Evolutionary conservation across 2,888 invertebrate species (phyloP).

Genomic region (Oegoconia quadripuncta): DNA sequence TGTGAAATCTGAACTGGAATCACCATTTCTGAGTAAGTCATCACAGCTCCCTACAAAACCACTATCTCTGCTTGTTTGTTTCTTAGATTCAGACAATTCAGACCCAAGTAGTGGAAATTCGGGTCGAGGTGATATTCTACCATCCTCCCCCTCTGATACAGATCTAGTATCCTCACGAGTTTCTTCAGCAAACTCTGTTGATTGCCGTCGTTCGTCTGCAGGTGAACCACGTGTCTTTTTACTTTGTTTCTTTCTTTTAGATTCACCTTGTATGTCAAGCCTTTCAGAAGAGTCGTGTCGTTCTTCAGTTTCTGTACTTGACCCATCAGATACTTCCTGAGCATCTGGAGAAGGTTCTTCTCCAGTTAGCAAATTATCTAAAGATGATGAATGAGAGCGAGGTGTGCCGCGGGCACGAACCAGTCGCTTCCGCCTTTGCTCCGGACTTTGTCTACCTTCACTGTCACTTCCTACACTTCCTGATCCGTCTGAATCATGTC

Average conservation of each 20-base stretch:
- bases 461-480: conserved; percentile 95
- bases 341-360: conserved; percentile 76
- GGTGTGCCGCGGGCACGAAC: conserved; percentile 91
- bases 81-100: conserved; percentile 82
- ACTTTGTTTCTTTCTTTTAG: conserved; percentile 89
- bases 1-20: conserved; percentile 73
- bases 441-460: conserved; percentile 92
- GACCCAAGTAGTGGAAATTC: conserved; percentile 80
- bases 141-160: conserved; percentile 83
- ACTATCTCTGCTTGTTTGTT: conserved; percentile 91
- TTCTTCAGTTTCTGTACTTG: conserved; percentile 87
- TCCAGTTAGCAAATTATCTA: conserved; percentile 87
- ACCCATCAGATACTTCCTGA: conserved; percentile 84
- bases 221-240: conserved; percentile 83
- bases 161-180: conserved; percentile 77
- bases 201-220: conserved; percentile 82
- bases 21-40: conserved; percentile 85
- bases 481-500: conserved; percentile 89
- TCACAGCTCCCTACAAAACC: conserved; percentile 94
- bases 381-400: conserved; percentile 88
- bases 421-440: conserved; percentile 88
- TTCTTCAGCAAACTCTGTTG: conserved; percentile 81
- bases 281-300: conserved; percentile 83
- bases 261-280: conserved; percentile 87
- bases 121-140: conserved; percentile 83